phyloP scores from a whole-genome alignment of 2,113 vertebrate species.

The Odontophorus gujanensis region DNA sequence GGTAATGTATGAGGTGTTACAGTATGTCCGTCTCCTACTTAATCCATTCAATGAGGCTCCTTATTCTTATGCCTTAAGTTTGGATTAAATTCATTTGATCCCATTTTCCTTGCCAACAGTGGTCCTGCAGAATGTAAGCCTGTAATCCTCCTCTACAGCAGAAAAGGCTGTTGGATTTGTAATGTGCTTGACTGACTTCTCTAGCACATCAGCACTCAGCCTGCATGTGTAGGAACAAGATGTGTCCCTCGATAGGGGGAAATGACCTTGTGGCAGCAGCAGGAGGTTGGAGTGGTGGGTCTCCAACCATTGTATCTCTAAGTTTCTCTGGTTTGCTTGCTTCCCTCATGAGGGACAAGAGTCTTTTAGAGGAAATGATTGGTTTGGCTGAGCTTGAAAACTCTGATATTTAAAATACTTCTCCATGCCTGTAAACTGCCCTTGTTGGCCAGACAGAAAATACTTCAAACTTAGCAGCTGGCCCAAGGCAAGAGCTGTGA shows the following conservation, averaged over 20 bases:
- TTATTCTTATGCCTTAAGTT: not conserved
- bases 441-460: not conserved
- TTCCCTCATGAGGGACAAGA: not conserved
- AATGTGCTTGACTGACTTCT: not conserved
- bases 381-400: not conserved
- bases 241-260: not conserved
- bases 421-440: not conserved
- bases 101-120: not conserved
- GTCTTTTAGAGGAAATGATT: not conserved
- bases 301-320: not conserved
- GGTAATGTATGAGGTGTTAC: not conserved
- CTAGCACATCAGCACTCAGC: fast-evolving
- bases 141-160: not conserved
- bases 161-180: not conserved
- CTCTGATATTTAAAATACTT: not conserved
- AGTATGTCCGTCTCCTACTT: not conserved
- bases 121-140: not conserved
- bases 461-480: not conserved
- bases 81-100: not conserved
- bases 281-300: not conserved
- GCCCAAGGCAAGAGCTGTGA: not conserved
- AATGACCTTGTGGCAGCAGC: not conserved
- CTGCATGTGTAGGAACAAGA: not conserved
- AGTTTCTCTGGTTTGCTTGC: not conserved
- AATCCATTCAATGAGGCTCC: not conserved